Evolutionary conservation across 2,888 invertebrate genomes (phyloP).

Genomic region (Nomada lathburiana): DNA sequence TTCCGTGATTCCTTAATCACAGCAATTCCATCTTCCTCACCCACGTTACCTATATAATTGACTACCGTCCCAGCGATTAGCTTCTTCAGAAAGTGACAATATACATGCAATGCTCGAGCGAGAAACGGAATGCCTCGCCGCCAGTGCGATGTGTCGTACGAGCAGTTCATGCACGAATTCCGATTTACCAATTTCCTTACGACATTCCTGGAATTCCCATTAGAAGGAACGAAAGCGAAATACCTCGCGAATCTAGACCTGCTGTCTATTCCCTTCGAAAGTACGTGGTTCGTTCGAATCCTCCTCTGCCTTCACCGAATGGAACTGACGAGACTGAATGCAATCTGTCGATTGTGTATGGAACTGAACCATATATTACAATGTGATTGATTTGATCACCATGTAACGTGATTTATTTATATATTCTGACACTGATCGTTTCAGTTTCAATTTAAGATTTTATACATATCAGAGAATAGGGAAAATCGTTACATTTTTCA

Average conservation of each 20-base stretch:
- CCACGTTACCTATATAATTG: background rate
- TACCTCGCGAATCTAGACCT: conserved; percentile 8
- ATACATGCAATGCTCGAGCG: background rate
- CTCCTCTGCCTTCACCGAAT: background rate
- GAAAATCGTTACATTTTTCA: background rate
- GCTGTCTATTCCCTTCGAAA: conserved; percentile 17
- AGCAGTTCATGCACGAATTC: conserved; percentile 25
- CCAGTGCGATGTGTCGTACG: conserved; percentile 11
- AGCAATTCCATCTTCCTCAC: background rate
- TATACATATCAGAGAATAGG: too few species aligned
- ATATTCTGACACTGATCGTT: too few species aligned
- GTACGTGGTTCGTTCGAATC: background rate
- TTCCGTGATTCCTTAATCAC: background rate
- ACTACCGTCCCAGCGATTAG: background rate
- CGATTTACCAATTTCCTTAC: conserved; percentile 54
- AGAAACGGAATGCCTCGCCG: background rate
- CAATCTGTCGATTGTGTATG: background rate
- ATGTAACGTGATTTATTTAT: too few species aligned
- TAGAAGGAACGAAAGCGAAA: conserved; percentile 24
- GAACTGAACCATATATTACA: background rate
- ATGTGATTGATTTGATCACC: too few species aligned
- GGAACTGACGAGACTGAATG: background rate
- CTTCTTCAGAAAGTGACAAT: too few species aligned
- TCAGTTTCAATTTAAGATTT: too few species aligned
- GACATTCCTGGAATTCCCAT: conserved; percentile 51